Conservation (phyloP, 1,140 invertebrate species). For the Eueides isabella region DNA sequence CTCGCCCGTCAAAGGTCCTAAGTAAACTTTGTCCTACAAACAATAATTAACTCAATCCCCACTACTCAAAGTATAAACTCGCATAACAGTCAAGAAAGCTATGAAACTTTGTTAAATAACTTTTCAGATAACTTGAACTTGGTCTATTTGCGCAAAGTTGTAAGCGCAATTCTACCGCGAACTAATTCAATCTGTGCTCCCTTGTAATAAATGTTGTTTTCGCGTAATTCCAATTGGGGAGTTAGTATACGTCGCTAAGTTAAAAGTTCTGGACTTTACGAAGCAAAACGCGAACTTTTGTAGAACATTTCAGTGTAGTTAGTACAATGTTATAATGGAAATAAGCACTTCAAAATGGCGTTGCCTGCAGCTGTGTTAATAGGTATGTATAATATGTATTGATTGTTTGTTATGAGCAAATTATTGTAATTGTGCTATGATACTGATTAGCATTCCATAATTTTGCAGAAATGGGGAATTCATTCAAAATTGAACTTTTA, state of each 20-base stretch:
- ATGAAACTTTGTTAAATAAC: constrained; percentile 83
- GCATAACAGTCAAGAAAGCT: constrained; percentile 72
- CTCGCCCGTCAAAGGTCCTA: constrained; percentile 61
- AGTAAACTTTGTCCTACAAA: constrained; percentile 54
- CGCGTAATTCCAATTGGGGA: constrained; percentile 75
- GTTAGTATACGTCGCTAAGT: constrained; percentile 71
- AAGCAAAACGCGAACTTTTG: constrained; percentile 82
- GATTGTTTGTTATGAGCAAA: constrained; percentile 14
- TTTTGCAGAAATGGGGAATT: not conserved
- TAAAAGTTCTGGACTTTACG: constrained; percentile 80
- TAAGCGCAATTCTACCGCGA: constrained; percentile 74
- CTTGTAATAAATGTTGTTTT: constrained; percentile 81
- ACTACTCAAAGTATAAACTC: constrained; percentile 71
- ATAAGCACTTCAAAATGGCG: constrained; percentile 82
- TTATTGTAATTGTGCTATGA: not conserved
- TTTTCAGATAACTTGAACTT: constrained; percentile 82
- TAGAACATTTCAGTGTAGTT: constrained; percentile 83
- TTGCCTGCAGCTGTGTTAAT: constrained; percentile 75
- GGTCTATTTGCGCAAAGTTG: constrained; percentile 78
- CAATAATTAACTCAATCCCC: constrained; percentile 73
- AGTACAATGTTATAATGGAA: constrained; percentile 83
- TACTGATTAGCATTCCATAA: not conserved
- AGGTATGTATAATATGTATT: constrained; percentile 40
- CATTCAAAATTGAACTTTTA: not conserved
- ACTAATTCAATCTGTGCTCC: constrained; percentile 79